phyloP scores from a whole-genome alignment of 2,113 vertebrate species.

The Gymnocephalus cernua region DNA sequence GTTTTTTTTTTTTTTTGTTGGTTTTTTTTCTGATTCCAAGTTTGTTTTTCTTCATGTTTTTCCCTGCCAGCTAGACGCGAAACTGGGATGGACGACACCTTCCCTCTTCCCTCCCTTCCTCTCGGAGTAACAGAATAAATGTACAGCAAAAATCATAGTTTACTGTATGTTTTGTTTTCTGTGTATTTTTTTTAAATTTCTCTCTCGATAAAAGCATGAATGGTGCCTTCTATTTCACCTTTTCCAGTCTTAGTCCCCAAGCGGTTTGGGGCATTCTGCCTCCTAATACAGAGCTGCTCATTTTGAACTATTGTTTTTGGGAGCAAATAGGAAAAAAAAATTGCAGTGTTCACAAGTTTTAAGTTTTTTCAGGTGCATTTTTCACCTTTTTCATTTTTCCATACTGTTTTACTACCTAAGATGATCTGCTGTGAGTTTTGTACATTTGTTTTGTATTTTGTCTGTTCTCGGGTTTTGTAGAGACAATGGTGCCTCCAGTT shows the following conservation, averaged over 20 bases:
- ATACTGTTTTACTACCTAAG: constrained; percentile 80
- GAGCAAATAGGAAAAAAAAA: constrained; percentile 45
- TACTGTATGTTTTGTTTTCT: constrained; percentile 86
- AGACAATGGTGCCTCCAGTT: constrained; percentile 77
- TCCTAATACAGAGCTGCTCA: constrained; percentile 85
- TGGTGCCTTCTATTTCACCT: constrained; percentile 97
- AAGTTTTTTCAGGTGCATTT: constrained; percentile 78
- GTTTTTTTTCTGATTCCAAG: constrained; percentile 59
- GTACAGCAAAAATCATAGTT: constrained; percentile 92
- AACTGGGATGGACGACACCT: constrained; percentile 82
- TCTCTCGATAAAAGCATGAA: constrained; percentile 88
- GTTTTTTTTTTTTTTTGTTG: constrained; percentile 60
- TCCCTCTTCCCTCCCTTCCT: constrained; percentile 51
- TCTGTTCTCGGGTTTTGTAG: constrained; percentile 73
- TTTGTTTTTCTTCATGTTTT: constrained; percentile 53
- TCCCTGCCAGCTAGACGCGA: constrained; percentile 82
- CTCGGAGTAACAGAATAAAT: constrained; percentile 83
- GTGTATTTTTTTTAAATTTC: constrained; percentile 67
- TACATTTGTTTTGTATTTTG: constrained; percentile 78
- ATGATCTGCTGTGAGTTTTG: constrained; percentile 80
- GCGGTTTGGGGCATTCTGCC: constrained; percentile 87
- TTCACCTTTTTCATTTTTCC: constrained; percentile 68
- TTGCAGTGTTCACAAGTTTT: constrained; percentile 91
- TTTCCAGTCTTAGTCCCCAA: constrained; percentile 90
- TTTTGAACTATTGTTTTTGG: constrained; percentile 81